Evolutionary conservation across 2,113 vertebrate species (phyloP).

Genomic region (Sterna hirundo): DNA sequence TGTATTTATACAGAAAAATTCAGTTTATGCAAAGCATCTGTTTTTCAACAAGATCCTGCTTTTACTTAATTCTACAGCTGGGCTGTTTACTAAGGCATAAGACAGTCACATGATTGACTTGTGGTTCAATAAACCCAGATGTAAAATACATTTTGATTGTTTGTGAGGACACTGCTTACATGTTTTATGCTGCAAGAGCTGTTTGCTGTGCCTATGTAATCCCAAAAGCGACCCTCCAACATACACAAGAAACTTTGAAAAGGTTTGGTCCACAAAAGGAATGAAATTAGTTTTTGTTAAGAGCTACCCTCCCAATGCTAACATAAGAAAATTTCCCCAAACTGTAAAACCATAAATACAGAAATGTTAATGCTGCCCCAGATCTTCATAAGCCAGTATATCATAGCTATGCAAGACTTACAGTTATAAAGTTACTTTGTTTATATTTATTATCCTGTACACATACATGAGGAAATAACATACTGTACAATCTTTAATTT

Average conservation of each 20-base stretch:
- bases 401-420: background rate
- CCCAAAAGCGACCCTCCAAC: background rate
- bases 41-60: background rate
- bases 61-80: background rate
- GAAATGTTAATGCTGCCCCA: background rate
- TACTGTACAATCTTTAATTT: background rate
- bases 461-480: background rate
- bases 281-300: background rate
- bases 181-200: background rate
- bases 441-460: background rate
- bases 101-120: background rate
- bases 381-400: background rate
- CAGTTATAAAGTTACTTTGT: background rate
- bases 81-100: background rate
- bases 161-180: background rate
- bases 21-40: background rate
- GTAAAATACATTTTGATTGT: background rate
- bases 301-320: background rate
- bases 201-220: background rate
- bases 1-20: constrained; percentile 1
- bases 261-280: background rate
- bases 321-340: background rate
- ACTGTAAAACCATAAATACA: background rate
- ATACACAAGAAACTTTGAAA: background rate
- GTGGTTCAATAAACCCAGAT: background rate